phyloP scores from a whole-genome alignment of 2,888 invertebrate genomes.

The Polia nebulosa region DNA sequence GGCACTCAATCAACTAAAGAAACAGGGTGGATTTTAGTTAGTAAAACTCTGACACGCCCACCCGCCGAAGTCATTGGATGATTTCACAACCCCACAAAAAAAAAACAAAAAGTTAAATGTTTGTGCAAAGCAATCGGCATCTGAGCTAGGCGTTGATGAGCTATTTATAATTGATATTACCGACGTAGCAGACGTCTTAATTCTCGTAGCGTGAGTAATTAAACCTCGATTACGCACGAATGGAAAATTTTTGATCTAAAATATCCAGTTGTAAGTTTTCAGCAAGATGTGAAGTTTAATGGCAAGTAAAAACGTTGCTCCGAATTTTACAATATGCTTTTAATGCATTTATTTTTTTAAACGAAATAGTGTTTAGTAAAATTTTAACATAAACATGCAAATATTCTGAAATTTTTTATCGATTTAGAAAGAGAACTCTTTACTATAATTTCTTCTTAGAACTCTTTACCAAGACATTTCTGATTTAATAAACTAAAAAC shows the following conservation, averaged over 20 bases:
- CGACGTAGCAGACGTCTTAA: constrained; percentile 27
- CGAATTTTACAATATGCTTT: not conserved
- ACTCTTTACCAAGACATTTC: too few relatives aligned
- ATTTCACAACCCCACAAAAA: too few relatives aligned
- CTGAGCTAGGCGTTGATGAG: constrained; percentile 10
- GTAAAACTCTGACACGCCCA: too few relatives aligned
- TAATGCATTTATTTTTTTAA: not conserved
- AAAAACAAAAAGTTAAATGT: constrained; percentile 8
- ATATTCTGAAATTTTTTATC: not conserved
- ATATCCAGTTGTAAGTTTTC: not conserved
- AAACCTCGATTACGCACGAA: constrained; percentile 29
- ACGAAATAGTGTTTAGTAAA: not conserved
- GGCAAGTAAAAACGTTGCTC: not conserved
- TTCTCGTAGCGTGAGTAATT: constrained; percentile 30
- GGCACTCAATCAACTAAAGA: too few relatives aligned
- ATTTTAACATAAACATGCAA: not conserved
- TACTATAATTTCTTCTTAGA: too few relatives aligned
- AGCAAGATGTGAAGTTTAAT: constrained; percentile 3
- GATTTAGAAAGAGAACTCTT: too few relatives aligned
- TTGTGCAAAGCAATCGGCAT: not conserved
- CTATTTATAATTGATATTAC: constrained; percentile 29
- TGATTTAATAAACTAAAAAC: too few relatives aligned
- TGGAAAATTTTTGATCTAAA: constrained; percentile 25
- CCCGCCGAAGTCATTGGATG: too few relatives aligned
- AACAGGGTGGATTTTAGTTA: too few relatives aligned